A percentile compares a stretch with the other conserved stretches of the same genome.
Evolutionary conservation across 2,888 invertebrate genomes (phyloP).

Genomic region (Thymelicus sylvestris): DNA sequence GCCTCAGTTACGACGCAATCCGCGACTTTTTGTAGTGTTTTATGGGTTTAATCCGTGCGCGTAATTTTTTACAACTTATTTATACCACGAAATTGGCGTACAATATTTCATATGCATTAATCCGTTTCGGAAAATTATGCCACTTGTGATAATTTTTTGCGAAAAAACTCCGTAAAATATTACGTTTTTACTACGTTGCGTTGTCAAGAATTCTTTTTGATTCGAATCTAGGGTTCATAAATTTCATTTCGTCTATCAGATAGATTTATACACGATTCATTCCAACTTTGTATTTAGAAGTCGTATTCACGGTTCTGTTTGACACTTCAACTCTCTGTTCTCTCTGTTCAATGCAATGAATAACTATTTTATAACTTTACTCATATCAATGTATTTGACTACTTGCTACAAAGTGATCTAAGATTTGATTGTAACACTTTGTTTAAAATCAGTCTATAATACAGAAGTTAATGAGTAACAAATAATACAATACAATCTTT

Average conservation of each 20-base stretch:
- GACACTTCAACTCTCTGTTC: neutral
- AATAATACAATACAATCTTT: no score
- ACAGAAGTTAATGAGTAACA: no score
- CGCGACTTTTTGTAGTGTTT: neutral
- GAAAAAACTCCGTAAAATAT: constrained; percentile 17
- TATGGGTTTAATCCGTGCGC: no score
- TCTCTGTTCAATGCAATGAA: neutral
- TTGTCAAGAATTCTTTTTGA: constrained; percentile 7
- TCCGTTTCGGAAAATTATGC: constrained; percentile 31
- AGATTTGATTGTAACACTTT: no score
- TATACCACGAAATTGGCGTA: constrained; percentile 13
- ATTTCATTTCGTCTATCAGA: neutral
- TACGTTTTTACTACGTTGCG: neutral
- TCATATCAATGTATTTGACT: no score
- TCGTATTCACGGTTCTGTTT: neutral
- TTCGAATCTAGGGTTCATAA: neutral
- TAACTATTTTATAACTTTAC: neutral
- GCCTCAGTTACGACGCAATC: neutral
- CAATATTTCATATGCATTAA: constrained; percentile 33
- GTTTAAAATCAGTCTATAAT: no score
- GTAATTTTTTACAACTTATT: constrained; percentile 15
- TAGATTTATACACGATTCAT: neutral
- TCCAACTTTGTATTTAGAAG: neutral
- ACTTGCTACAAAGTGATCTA: no score
- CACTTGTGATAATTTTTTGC: constrained; percentile 22